Evolutionary conservation across 2,888 invertebrate species (phyloP), one percentile per base, ranked within the genome.

Genomic region (Melanotus villosus): DNA sequence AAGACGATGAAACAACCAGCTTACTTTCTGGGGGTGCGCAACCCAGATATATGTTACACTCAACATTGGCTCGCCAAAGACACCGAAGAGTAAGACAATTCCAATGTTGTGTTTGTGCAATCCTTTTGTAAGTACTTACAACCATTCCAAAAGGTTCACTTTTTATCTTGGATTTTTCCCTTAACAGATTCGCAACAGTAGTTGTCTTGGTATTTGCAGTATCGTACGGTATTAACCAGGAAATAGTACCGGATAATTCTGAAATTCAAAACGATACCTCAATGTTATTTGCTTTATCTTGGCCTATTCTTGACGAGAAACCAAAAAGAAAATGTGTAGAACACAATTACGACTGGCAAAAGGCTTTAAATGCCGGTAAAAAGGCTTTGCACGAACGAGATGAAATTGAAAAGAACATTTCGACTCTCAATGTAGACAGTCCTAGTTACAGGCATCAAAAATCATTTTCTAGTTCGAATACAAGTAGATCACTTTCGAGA

Each of bases 361-460:
- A 84, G 6, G 91, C 92, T 0, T 81, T 90, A 0, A 75, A 82
- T 47, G 86, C 84, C 3, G 92, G 92, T 0, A 85, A 88, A 19
- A 85, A 84, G 18, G 90, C 90, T 0, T 84, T 94, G 6, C 81
- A 84, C 0, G 84, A 87, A 52, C 86, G 90, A 2, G 86, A 88
- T 66, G 81, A 85, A 12, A 83, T 90, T 3, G 93, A 93, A 73
- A 85, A 84, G 30, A 63, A 68, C 47, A 80, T 86, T 0, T 85
- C 85, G 6, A 88, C 90, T 0, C 75, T 90, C 38, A 84, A 83
- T 0, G 74, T 84, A 0, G 85, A 89, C 66, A 89, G 90, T 3
- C 92, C 93, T 0, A 90, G 91, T 19, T 89, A 87, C 73, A 88
- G 90, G 38, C 94, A 94, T 57, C 93, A 93, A 78, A 87, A 89